Base-by-base conservation (phyloP, 1,140 invertebrate species). In the Eufriesea mexicana region DNA sequence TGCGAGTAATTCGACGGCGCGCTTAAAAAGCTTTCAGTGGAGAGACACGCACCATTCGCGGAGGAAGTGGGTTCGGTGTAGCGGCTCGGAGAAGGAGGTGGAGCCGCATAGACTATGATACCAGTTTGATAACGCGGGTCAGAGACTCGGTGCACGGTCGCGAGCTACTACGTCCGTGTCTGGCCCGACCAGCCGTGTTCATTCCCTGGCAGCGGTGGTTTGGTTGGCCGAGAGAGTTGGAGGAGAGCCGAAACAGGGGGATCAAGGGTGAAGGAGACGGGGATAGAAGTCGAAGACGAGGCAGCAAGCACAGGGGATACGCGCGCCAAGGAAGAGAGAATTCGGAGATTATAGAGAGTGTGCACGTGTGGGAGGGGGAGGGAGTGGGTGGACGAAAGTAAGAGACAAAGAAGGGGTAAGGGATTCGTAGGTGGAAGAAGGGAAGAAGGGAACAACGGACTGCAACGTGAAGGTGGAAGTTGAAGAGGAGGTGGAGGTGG, bases 401-500 rank as follows among this genome's bases (percentile, higher is more conserved):
- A 79, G 20, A 28, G 49, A 62, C 9, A 47, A 55, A 61, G 76
- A 64, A 35, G n/a, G 57, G 28, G 35, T 5, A 16, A 64, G 45
- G 59, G 79, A 57, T 66, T 70, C 51, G 18, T 35, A 25, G 51
- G 79, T n/a, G 49, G 55, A 45, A 82, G 61, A 72, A 68, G 66
- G 25, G 64, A 28, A 68, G 83, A 76, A 71, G 28, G 20, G 77
- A 77, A 68, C 73, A 72, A 70, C 55, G 64, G 61, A 71, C 71
- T 83, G 72, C 25, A 55, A 62, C 51, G 66, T 74, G 66, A 75
- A 85, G 66, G 74, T 55, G 55, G 49, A 85, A 83, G 82, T 59
- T 61, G 73, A 81, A 62, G 74, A 67, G 49, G 73, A 67, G 55
- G 79, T 57, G 45, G 77, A 49, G 54, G 61, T n/a, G 64, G 66